Evolutionary conservation across 1,140 invertebrate species (phyloP).

Genomic region (Venturia canescens): DNA sequence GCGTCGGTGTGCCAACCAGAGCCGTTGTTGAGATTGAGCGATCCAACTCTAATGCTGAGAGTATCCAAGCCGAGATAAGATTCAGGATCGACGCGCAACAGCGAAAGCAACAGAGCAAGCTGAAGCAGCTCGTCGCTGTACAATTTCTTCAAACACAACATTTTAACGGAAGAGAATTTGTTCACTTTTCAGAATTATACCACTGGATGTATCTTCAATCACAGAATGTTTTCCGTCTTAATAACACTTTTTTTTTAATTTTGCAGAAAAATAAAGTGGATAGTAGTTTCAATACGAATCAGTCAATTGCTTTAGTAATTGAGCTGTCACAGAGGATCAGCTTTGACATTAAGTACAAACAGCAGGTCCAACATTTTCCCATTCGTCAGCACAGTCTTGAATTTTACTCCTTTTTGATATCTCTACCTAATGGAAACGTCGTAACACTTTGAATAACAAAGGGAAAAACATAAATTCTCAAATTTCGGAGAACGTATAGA

Average conservation of each 20-base stretch:
- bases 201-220: slow-evolving; percentile 37
- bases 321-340: slow-evolving; percentile 47
- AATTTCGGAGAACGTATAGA: neutral
- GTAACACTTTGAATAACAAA: too few species aligned
- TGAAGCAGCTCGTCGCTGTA: slow-evolving; percentile 88
- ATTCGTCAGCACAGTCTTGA: neutral
- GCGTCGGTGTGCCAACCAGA: slow-evolving; percentile 81
- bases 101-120: slow-evolving; percentile 86
- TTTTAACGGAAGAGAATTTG: slow-evolving; percentile 63
- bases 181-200: too few species aligned
- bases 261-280: too few species aligned
- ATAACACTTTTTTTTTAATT: too few species aligned
- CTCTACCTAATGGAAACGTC: too few species aligned
- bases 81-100: slow-evolving; percentile 85
- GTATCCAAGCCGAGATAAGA: slow-evolving; percentile 81
- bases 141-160: slow-evolving; percentile 86
- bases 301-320: neutral
- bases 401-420: neutral
- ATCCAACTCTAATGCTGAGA: slow-evolving; percentile 76
- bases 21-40: slow-evolving; percentile 81
- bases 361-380: slow-evolving; percentile 38
- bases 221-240: slow-evolving; percentile 36
- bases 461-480: neutral
- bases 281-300: too few species aligned
- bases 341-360: slow-evolving; percentile 47